Percentiles rank a stretch among this genome's conserved stretches.
phyloP scores from a whole-genome alignment of 2,888 invertebrate species.

The Limenitis camilla region DNA sequence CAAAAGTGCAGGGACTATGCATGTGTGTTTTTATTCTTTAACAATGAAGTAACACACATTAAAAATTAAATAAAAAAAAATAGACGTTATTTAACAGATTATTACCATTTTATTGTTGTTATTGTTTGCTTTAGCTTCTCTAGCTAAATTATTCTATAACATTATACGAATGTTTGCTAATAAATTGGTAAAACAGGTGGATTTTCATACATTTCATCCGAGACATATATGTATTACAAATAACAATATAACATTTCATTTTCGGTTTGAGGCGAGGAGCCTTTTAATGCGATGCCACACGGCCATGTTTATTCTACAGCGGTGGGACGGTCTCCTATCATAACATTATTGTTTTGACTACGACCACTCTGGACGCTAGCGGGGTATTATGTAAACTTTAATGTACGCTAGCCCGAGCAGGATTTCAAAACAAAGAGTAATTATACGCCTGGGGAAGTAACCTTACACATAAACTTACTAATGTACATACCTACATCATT shows the following conservation, averaged over 20 bases:
- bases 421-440: conserved; percentile 27
- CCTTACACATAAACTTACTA: conserved; percentile 20
- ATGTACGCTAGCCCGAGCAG: conserved; percentile 20
- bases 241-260: neutral
- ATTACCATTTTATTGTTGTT: no score
- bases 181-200: no score
- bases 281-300: conserved; percentile 20
- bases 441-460: conserved; percentile 23
- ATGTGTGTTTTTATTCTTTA: no score
- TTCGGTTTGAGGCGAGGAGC: conserved; percentile 4
- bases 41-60: no score
- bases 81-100: no score
- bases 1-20: no score
- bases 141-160: no score
- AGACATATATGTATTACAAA: no score
- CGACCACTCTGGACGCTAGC: conserved; percentile 33
- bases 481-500: conserved; percentile 20
- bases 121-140: no score
- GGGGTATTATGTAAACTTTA: conserved; percentile 29
- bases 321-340: conserved; percentile 54
- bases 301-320: conserved; percentile 63
- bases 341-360: conserved; percentile 66
- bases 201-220: no score
- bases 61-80: no score
- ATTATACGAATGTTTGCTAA: no score